Conservation (phyloP, 2,888 invertebrate genomes). For the Brenthis daphne region DNA sequence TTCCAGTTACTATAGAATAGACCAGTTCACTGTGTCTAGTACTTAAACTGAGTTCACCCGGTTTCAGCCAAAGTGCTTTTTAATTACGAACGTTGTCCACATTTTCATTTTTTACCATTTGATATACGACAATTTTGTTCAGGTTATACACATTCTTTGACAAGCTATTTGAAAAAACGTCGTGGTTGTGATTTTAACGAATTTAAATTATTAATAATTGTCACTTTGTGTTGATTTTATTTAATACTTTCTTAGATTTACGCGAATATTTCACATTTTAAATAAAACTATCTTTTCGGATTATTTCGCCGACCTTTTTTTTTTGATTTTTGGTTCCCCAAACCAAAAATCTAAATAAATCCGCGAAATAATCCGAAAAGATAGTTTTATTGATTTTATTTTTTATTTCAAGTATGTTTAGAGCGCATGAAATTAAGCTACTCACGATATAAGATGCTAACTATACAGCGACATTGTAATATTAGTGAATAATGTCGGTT, state of each 20-base stretch:
- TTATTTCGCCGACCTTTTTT: no score
- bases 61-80: constrained; percentile 27
- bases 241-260: no score
- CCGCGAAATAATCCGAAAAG: no score
- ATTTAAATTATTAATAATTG: constrained; percentile 4
- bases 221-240: not conserved
- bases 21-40: constrained; percentile 30
- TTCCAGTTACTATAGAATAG: constrained; percentile 23
- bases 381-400: not conserved
- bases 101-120: constrained; percentile 18
- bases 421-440: constrained; percentile 6
- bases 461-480: constrained; percentile 21
- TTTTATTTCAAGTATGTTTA: constrained; percentile 4
- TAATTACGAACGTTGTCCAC: constrained; percentile 23
- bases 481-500: constrained; percentile 32
- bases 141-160: constrained; percentile 10
- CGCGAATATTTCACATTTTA: no score
- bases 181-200: not conserved
- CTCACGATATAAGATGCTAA: not conserved
- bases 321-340: no score
- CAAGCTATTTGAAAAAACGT: constrained; percentile 5
- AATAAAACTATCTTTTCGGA: no score
- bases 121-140: constrained; percentile 7
- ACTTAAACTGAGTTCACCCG: constrained; percentile 14
- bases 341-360: no score